A percentile compares a stretch with the other conserved stretches of the same genome.
phyloP scores from a whole-genome alignment of 2,888 invertebrate genomes.

The Stenotaenia linearis region DNA sequence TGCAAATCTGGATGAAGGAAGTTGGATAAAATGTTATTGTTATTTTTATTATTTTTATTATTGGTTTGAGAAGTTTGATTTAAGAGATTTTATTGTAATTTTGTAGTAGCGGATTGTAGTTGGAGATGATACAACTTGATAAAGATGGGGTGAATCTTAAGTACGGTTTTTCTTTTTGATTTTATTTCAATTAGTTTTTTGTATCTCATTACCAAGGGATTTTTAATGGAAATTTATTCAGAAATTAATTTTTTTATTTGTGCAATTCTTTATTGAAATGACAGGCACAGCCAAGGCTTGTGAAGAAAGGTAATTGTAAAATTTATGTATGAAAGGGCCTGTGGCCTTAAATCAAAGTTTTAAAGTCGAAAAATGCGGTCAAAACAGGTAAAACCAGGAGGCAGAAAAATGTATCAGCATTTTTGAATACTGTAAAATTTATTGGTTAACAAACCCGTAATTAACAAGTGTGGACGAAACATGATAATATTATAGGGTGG shows the following conservation, averaged over 20 bases:
- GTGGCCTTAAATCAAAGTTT: not conserved
- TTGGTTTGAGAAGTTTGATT: too few species aligned
- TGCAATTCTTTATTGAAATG: not conserved
- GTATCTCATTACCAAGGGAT: not conserved
- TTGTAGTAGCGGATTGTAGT: too few species aligned
- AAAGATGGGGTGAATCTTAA: too few species aligned
- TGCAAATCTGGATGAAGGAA: too few species aligned
- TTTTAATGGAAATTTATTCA: not conserved
- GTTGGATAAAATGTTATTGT: too few species aligned
- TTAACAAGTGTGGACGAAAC: not conserved
- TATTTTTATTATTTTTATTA: too few species aligned
- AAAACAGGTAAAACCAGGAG: not conserved
- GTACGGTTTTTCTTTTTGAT: not conserved
- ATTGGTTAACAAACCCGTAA: not conserved
- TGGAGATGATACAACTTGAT: too few species aligned
- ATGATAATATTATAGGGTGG: not conserved
- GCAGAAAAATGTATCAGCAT: not conserved
- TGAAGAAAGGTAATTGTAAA: not conserved
- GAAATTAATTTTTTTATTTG: not conserved
- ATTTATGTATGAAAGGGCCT: not conserved
- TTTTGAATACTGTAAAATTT: not conserved
- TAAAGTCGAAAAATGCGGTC: too few species aligned
- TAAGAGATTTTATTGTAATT: too few species aligned
- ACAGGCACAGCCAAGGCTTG: not conserved
- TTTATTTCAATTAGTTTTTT: not conserved